These are phyloP conservation scores for Girardia tigrina DNA, from an alignment of 2,888 invertebrate species.

Conservation along the genomic window DNA sequence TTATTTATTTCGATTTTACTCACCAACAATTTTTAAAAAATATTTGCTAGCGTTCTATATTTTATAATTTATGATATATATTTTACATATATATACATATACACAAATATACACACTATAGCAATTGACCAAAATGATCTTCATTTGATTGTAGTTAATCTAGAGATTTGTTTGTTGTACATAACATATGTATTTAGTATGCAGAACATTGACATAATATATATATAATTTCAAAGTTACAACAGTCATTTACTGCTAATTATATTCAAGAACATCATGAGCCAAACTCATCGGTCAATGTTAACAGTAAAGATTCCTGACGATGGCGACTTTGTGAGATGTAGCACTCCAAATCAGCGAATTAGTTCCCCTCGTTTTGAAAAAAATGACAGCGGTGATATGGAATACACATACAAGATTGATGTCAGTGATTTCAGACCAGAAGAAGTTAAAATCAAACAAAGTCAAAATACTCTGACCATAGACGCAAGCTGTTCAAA, in stretches of 20 bases:
- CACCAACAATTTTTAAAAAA: too few species aligned
- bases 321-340: background rate
- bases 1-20: too few species aligned
- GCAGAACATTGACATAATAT: background rate
- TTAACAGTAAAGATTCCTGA: background rate
- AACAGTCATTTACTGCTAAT: background rate
- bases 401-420: background rate
- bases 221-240: background rate
- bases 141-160: background rate
- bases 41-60: too few species aligned
- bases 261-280: background rate
- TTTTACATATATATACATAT: too few species aligned
- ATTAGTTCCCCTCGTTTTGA: background rate
- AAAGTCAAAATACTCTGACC: background rate
- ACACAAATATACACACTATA: too few species aligned
- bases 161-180: background rate
- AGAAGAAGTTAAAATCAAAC: background rate
- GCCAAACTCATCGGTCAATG: background rate
- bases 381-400: background rate
- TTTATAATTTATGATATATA: too few species aligned
- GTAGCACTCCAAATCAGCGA: conserved; percentile 10
- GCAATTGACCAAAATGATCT: too few species aligned
- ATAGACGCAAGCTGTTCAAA: background rate
- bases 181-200: background rate
- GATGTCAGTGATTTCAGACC: conserved; percentile 5